Evolutionary conservation across 1,140 invertebrate genomes (phyloP).

Genomic region (Sycophila sp.): DNA sequence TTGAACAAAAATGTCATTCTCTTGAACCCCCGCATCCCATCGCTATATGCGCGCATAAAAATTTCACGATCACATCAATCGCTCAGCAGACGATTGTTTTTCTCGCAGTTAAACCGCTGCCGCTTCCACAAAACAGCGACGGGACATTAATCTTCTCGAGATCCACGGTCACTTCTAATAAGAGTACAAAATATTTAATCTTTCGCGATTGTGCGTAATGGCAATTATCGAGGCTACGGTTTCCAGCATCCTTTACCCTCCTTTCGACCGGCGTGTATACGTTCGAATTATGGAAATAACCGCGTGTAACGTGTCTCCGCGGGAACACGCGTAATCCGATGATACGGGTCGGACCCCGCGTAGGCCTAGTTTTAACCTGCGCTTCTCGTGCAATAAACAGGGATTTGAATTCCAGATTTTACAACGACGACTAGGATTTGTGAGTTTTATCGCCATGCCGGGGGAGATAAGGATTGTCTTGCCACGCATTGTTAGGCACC

Average conservation of each 20-base stretch:
- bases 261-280: too few relatives aligned
- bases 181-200: not conserved
- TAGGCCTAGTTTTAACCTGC: not conserved
- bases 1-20: too few relatives aligned
- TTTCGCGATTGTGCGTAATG: conserved; percentile 10
- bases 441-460: too few relatives aligned
- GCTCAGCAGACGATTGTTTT: too few relatives aligned
- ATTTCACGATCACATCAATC: too few relatives aligned
- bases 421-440: too few relatives aligned
- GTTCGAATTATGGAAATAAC: conserved; percentile 15
- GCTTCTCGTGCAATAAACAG: not conserved
- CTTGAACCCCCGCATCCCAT: too few relatives aligned
- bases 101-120: too few relatives aligned
- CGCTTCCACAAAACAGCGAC: not conserved
- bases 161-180: not conserved
- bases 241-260: too few relatives aligned
- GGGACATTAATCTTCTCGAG: not conserved
- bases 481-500: too few relatives aligned
- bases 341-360: conserved; percentile 32
- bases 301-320: not conserved
- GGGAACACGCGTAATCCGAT: conserved; percentile 42
- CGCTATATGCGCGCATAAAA: too few relatives aligned
- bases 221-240: not conserved
- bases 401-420: conserved; percentile 21
- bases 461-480: too few relatives aligned